Conservation (phyloP, 2,888 invertebrate species). For the Chymomyza fuscimana region DNA sequence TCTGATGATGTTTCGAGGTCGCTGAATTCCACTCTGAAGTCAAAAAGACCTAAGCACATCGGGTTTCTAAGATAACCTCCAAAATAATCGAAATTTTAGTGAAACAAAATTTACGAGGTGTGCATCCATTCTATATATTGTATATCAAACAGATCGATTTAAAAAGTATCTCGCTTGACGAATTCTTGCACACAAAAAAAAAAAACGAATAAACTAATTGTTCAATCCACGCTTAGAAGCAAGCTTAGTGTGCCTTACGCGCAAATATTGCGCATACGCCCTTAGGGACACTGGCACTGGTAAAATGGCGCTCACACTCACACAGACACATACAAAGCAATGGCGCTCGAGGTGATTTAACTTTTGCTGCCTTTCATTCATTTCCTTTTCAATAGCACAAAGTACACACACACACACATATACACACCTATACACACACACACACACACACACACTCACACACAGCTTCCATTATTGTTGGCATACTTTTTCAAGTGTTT, state of each 20-base stretch:
- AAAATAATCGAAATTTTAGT: no score
- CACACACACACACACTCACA: not conserved
- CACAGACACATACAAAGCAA: not conserved
- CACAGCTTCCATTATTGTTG: constrained; percentile 60
- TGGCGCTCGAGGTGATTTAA: constrained; percentile 69
- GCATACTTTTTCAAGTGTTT: constrained; percentile 71
- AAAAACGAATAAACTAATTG: constrained; percentile 28
- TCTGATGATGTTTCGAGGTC: no score
- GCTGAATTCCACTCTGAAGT: no score
- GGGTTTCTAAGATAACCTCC: no score
- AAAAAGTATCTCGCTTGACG: no score
- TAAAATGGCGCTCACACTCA: not conserved
- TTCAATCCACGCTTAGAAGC: constrained; percentile 30
- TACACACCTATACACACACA: not conserved
- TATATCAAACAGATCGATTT: no score
- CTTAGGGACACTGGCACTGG: constrained; percentile 16
- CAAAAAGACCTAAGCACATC: no score
- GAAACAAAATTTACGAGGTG: no score
- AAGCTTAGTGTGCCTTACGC: constrained; percentile 45
- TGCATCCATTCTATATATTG: no score
- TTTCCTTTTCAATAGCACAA: constrained; percentile 70
- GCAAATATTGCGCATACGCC: constrained; percentile 58
- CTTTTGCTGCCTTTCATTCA: constrained; percentile 66
- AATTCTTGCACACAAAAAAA: no score
- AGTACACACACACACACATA: constrained; percentile 35